phyloP scores from a whole-genome alignment of 2,797 vertebrate genomes.

The Pipistrellus pipistrellus region DNA sequence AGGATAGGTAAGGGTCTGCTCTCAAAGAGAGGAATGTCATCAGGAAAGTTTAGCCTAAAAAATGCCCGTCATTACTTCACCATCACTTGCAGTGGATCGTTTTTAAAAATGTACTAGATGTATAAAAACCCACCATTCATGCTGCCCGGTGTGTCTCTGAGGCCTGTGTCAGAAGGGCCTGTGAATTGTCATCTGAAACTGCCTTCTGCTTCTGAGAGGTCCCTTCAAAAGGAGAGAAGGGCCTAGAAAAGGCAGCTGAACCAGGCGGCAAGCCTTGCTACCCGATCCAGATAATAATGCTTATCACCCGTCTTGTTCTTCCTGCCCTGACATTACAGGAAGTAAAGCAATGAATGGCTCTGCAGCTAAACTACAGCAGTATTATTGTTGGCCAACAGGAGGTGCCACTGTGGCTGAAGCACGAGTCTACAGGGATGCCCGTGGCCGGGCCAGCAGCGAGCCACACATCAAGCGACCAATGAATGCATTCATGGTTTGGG shows the following conservation, averaged over 20 bases:
- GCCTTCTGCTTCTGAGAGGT: constrained; percentile 47
- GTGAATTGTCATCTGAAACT: background rate
- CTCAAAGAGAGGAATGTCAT: background rate
- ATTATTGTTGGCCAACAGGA: constrained; percentile 99
- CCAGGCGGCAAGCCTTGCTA: constrained; percentile 66
- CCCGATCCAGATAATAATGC: constrained; percentile 88
- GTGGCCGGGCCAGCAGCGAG: constrained; percentile 97
- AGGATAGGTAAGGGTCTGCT: background rate
- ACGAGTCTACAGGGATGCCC: constrained; percentile 97
- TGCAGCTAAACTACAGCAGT: constrained; percentile 96
- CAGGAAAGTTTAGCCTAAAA: background rate
- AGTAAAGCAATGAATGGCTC: constrained; percentile 95
- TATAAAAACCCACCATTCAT: background rate
- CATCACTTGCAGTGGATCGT: background rate
- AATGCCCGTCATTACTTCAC: background rate
- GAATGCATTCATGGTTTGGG: constrained; percentile 99
- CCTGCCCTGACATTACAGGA: constrained; percentile 93
- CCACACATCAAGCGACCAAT: constrained; percentile 99
- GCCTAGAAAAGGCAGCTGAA: constrained; percentile 47
- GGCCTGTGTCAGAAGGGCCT: background rate
- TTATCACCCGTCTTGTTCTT: constrained; percentile 92
- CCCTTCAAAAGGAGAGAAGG: constrained; percentile 11
- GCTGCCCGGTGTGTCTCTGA: constrained; percentile 1
- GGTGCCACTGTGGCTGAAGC: constrained; percentile 98
- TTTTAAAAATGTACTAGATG: background rate